phyloP scores from a whole-genome alignment of 2,113 vertebrate species.

The Andinoacara biseriatus region DNA sequence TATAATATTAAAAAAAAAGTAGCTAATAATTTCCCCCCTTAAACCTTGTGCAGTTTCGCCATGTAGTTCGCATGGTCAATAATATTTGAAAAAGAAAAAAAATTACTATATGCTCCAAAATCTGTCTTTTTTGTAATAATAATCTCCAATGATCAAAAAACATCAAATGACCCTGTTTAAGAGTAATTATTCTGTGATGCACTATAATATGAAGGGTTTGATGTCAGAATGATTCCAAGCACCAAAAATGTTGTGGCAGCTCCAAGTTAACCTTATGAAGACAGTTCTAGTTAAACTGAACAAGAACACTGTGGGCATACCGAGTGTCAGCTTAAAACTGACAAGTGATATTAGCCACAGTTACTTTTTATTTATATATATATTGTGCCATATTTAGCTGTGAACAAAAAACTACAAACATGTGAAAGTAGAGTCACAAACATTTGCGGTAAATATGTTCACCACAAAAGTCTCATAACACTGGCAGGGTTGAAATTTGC shows the following conservation, averaged over 20 bases:
- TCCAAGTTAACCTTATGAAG: not conserved
- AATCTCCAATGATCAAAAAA: not conserved
- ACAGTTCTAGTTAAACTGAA: not conserved
- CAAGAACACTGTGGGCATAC: not conserved
- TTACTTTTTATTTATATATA: too few species aligned
- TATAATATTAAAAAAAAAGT: accelerated
- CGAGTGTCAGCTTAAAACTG: too few species aligned
- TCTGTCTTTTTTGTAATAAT: not conserved
- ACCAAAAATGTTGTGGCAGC: not conserved
- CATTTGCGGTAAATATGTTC: too few species aligned
- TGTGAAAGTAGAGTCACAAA: not conserved
- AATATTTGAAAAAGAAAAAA: not conserved
- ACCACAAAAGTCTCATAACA: not conserved
- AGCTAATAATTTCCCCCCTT: not conserved
- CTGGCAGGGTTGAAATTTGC: not conserved
- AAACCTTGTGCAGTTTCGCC: not conserved
- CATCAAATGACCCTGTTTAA: not conserved
- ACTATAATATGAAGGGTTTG: not conserved
- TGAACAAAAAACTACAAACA: not conserved
- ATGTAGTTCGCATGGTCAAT: not conserved
- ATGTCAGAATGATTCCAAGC: not conserved
- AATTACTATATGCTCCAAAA: too few species aligned
- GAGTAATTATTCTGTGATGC: not conserved
- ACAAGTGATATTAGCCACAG: too few species aligned
- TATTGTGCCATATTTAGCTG: not conserved